Conservation (phyloP, 2,797 vertebrate genomes). For the Pseudomugil tenellus region DNA sequence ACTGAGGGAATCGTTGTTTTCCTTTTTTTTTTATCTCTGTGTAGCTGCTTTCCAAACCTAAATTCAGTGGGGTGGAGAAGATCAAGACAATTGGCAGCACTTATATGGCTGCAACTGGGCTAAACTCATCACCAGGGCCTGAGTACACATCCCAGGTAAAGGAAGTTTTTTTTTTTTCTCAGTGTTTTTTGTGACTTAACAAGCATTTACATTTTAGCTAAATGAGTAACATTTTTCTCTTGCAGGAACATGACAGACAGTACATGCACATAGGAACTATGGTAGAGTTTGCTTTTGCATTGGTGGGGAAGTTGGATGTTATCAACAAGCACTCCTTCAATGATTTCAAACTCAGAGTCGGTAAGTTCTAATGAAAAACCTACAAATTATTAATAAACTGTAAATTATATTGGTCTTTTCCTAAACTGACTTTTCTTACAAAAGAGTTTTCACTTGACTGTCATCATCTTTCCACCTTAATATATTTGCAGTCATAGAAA, state of each 20-base stretch:
- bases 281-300: constrained; percentile 97
- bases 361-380: constrained; percentile 77
- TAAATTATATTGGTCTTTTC: background rate
- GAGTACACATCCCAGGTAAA: constrained; percentile 87
- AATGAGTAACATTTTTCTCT: constrained; percentile 3
- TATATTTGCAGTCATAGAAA: background rate
- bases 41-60: constrained; percentile 94
- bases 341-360: constrained; percentile 96
- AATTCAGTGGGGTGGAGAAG: constrained; percentile 98
- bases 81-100: constrained; percentile 99
- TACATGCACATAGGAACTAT: constrained; percentile 98
- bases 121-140: constrained; percentile 88
- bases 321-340: constrained; percentile 99
- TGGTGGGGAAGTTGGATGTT: constrained; percentile 95
- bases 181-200: background rate
- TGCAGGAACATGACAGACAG: constrained; percentile 93
- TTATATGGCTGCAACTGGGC: constrained; percentile 97
- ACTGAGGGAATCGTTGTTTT: constrained; percentile 10
- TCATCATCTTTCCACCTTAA: background rate
- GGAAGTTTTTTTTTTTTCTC: too few relatives aligned
- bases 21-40: constrained; percentile 17
- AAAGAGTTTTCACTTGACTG: background rate
- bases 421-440: background rate
- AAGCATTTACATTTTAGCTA: background rate
- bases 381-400: too few relatives aligned